Conservation (phyloP, 2,888 invertebrate genomes). For the Gisinianus flammeolus region DNA sequence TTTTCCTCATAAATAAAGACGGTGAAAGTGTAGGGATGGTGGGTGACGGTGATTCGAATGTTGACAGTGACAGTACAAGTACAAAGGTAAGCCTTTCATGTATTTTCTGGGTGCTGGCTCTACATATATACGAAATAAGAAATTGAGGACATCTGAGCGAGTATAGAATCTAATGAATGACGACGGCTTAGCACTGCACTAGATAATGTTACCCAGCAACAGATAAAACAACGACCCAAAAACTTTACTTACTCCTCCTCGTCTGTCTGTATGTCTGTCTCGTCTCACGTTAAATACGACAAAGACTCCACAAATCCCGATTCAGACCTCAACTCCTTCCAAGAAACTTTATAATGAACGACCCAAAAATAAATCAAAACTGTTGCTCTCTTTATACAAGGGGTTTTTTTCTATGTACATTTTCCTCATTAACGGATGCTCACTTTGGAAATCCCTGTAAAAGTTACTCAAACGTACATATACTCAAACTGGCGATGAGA, state of each 20-base stretch:
- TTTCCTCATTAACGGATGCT: too few relatives aligned
- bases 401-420: too few relatives aligned
- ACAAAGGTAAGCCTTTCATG: not conserved
- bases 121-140: not conserved
- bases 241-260: too few relatives aligned
- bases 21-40: not conserved
- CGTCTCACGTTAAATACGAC: too few relatives aligned
- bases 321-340: too few relatives aligned
- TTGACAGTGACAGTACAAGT: not conserved
- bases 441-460: too few relatives aligned
- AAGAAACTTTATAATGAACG: not conserved
- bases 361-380: not conserved
- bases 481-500: too few relatives aligned
- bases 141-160: not conserved
- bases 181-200: too few relatives aligned
- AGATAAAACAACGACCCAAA: not conserved
- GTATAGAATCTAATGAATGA: not conserved
- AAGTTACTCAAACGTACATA: too few relatives aligned
- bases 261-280: too few relatives aligned
- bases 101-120: too few relatives aligned
- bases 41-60: not conserved
- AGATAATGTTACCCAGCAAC: not conserved
- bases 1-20: not conserved
- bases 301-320: too few relatives aligned
- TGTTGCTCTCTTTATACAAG: not conserved